Evolutionary conservation across 1,140 invertebrate species (phyloP).

Genomic region (Rhopalosiphum padi): DNA sequence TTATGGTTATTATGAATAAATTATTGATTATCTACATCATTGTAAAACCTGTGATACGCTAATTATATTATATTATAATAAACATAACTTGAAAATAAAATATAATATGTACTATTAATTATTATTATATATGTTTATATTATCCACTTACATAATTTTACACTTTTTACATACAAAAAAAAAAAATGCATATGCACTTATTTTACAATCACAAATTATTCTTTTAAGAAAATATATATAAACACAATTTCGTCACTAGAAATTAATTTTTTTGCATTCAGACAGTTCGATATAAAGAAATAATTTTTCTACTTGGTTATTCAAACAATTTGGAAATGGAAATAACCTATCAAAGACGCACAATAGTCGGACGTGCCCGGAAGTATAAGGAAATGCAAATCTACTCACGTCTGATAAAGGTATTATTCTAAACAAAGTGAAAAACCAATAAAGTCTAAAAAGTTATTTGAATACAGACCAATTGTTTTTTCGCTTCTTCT

Average conservation of each 20-base stretch:
- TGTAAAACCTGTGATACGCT: background rate
- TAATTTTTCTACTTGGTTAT: background rate
- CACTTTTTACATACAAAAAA: background rate
- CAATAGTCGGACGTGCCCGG: background rate
- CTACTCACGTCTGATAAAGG: too few species aligned
- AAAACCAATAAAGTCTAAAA: background rate
- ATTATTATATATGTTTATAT: too few species aligned
- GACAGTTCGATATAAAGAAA: background rate
- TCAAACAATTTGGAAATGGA: background rate
- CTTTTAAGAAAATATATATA: background rate
- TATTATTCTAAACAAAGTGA: background rate
- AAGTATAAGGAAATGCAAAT: background rate
- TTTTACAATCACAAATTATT: background rate
- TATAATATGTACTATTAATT: too few species aligned
- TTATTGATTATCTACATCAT: background rate
- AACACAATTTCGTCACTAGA: background rate
- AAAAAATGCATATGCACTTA: background rate
- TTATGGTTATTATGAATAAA: background rate
- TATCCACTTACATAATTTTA: background rate
- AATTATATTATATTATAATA: background rate
- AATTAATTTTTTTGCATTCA: background rate
- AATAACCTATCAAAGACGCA: background rate
- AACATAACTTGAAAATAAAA: too few species aligned
- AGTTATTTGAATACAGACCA: background rate
- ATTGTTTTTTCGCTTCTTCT: constrained; percentile 3